These are phyloP conservation scores for Stenotaenia linearis DNA, from an alignment of 2,888 invertebrate genomes.

Conservation along the genomic window DNA sequence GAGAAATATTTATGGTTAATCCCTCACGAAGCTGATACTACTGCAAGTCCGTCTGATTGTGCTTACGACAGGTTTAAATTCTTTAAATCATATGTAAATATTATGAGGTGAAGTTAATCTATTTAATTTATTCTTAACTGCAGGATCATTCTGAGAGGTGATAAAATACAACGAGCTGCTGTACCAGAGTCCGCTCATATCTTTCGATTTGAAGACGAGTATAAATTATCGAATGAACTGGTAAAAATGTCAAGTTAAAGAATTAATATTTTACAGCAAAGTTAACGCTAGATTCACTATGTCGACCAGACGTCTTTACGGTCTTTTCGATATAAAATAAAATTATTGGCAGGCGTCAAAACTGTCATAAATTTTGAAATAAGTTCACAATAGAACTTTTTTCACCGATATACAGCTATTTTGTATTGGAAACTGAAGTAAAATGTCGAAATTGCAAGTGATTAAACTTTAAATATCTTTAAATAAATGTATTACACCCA, in stretches of 20 bases:
- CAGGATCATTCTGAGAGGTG: neutral
- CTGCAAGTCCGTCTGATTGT: neutral
- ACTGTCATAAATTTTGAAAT: too few species aligned
- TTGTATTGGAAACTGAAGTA: too few species aligned
- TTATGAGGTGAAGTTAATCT: neutral
- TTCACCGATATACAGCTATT: too few species aligned
- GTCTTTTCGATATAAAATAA: too few species aligned
- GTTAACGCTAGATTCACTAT: too few species aligned
- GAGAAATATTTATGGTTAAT: conserved; percentile 28
- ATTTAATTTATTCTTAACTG: neutral
- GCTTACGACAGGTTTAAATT: conserved; percentile 32
- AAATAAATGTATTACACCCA: too few species aligned
- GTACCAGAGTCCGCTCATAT: neutral
- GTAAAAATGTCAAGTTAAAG: neutral
- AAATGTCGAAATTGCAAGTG: too few species aligned
- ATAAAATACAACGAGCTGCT: neutral
- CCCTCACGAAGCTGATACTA: conserved; percentile 2
- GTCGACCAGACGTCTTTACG: too few species aligned
- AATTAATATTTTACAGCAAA: neutral
- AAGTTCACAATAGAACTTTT: too few species aligned
- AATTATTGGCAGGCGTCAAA: too few species aligned
- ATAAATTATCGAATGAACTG: neutral
- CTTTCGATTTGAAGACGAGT: neutral
- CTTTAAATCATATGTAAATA: neutral
- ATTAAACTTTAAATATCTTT: too few species aligned